These are phyloP conservation scores for Agraylea sexmaculata DNA, from an alignment of 1,140 invertebrate genomes.

Conservation along the genomic window DNA sequence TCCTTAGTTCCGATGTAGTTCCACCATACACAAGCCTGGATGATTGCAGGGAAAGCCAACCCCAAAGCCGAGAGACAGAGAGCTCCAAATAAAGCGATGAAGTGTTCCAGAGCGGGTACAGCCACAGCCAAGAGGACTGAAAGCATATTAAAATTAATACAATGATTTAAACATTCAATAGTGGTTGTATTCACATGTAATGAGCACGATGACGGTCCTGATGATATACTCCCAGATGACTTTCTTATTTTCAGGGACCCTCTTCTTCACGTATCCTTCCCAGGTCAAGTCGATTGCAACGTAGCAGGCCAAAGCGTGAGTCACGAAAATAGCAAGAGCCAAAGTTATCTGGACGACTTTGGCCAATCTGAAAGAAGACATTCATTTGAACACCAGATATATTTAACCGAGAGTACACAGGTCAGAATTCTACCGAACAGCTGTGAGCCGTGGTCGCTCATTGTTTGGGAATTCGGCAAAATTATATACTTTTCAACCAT, in stretches of 20 bases:
- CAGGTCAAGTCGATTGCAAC: conserved; percentile 81
- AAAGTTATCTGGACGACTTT: conserved; percentile 64
- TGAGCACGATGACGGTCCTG: conserved; percentile 30
- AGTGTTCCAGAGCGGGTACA: conserved; percentile 69
- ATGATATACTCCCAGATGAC: conserved; percentile 33
- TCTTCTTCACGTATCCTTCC: conserved; percentile 37
- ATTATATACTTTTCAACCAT: no score
- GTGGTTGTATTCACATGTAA: conserved; percentile 32
- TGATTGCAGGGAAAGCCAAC: conserved; percentile 78
- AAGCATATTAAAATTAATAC: conserved; percentile 24
- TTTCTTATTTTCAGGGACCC: conserved; percentile 25
- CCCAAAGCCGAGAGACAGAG: conserved; percentile 70
- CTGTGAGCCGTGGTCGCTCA: no score
- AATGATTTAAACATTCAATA: not conserved
- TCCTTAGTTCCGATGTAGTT: conserved; percentile 36
- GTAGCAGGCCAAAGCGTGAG: conserved; percentile 78
- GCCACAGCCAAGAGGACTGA: conserved; percentile 64
- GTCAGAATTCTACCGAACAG: no score
- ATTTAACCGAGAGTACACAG: not conserved
- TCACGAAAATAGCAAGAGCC: conserved; percentile 69
- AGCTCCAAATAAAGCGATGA: conserved; percentile 79
- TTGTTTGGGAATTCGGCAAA: no score
- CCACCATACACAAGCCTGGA: conserved; percentile 54
- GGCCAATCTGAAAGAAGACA: conserved; percentile 47
- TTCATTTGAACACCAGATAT: no score